These are phyloP conservation scores for Eulemur coronatus DNA, from an alignment of 2,797 vertebrate genomes.

Conservation along the genomic window DNA sequence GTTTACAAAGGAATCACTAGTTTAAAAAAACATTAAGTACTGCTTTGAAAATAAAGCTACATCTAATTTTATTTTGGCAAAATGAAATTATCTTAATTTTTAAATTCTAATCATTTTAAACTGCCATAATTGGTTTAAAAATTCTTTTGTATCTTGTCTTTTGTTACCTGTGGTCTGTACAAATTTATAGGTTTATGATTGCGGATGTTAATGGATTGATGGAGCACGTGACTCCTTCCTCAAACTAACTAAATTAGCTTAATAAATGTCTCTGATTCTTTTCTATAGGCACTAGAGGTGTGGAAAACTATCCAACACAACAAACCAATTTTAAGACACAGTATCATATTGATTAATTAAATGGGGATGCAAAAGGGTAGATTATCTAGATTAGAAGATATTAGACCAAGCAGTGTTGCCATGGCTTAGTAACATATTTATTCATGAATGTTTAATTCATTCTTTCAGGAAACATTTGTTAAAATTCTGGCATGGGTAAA, in stretches of 20 bases:
- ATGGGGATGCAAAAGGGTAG: neutral
- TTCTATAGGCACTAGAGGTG: neutral
- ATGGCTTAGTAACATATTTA: neutral
- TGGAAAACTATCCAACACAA: neutral
- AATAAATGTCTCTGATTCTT: conserved; percentile 19
- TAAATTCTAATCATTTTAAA: neutral
- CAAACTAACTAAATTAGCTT: neutral
- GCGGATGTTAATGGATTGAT: neutral
- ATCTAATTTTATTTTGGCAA: neutral
- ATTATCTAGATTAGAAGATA: neutral
- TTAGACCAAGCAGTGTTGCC: neutral
- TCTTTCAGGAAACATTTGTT: neutral
- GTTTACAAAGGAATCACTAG: neutral
- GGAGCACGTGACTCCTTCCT: neutral
- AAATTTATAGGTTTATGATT: neutral
- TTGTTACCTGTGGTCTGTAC: neutral
- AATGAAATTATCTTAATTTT: neutral
- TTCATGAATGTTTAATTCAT: neutral
- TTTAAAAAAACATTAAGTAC: neutral
- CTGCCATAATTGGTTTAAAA: neutral
- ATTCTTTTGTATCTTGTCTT: neutral
- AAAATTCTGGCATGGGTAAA: neutral
- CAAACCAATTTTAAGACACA: neutral
- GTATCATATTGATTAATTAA: neutral
- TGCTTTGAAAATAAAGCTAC: conserved; percentile 17